Percentiles rank a stretch among this genome's conserved stretches.
Evolutionary conservation across 2,797 vertebrate genomes (phyloP).

Genomic region (Spheniscus humboldti): DNA sequence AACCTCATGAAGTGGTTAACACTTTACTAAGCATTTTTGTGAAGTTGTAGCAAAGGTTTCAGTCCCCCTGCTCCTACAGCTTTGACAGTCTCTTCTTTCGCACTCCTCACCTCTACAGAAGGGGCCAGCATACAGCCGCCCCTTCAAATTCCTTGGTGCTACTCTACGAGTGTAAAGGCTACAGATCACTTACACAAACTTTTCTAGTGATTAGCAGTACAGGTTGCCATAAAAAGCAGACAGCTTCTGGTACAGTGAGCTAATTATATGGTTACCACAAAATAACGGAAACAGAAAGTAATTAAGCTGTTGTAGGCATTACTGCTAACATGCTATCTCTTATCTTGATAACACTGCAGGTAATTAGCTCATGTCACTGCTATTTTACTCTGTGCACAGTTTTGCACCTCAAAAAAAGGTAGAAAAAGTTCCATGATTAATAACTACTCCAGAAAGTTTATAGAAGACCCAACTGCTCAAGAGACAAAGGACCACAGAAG

Average conservation of each 20-base stretch:
- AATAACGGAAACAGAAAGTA: constrained; percentile 26
- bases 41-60: background rate
- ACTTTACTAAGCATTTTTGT: background rate
- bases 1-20: background rate
- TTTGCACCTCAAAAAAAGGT: constrained; percentile 15
- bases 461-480: constrained; percentile 16
- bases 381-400: background rate
- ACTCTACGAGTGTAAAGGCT: background rate
- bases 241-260: constrained; percentile 17
- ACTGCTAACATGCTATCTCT: constrained; percentile 30
- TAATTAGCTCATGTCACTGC: constrained; percentile 34
- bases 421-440: constrained; percentile 30
- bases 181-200: background rate
- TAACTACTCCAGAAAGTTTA: constrained; percentile 39
- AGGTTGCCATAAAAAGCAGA: constrained; percentile 44
- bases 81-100: background rate
- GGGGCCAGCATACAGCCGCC: background rate
- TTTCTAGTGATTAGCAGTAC: constrained; percentile 42
- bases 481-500: constrained; percentile 36
- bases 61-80: background rate
- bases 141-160: background rate
- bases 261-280: constrained; percentile 41
- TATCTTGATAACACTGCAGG: background rate
- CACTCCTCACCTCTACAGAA: background rate
- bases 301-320: constrained; percentile 33